Evolutionary conservation across 2,797 vertebrate genomes (phyloP).

Genomic region (Anniella stebbinsi): DNA sequence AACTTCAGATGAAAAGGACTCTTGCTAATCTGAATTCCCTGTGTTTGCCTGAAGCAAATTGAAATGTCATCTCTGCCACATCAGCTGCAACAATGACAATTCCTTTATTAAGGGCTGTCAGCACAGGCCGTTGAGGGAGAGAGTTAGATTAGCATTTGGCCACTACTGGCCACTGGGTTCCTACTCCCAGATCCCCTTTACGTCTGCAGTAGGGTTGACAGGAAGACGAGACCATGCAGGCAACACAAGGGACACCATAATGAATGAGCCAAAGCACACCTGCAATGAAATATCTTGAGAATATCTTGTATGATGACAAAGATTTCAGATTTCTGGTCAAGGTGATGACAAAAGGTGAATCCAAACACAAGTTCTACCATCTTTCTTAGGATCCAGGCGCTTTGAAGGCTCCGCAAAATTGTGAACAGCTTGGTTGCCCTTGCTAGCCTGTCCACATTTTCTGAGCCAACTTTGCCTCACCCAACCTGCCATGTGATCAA

Average conservation of each 20-base stretch:
- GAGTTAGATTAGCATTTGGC: constrained; percentile 8
- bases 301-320: neutral
- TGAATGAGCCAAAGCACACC: neutral
- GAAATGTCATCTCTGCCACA: constrained; percentile 35
- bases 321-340: neutral
- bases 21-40: constrained; percentile 66
- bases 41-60: constrained; percentile 57
- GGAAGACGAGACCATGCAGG: neutral
- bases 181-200: neutral
- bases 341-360: neutral
- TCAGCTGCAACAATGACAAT: constrained; percentile 33
- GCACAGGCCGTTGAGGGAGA: too few relatives aligned
- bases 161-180: neutral
- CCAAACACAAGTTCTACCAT: neutral
- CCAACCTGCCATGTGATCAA: neutral
- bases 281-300: neutral
- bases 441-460: neutral
- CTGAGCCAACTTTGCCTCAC: neutral
- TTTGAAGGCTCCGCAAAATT: neutral
- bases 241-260: neutral
- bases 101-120: constrained; percentile 22
- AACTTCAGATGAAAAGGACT: constrained; percentile 75
- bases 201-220: neutral
- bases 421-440: neutral
- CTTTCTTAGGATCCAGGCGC: neutral